phyloP scores from a whole-genome alignment of 1,140 invertebrate species.

The Amphibalanus amphitrite region DNA sequence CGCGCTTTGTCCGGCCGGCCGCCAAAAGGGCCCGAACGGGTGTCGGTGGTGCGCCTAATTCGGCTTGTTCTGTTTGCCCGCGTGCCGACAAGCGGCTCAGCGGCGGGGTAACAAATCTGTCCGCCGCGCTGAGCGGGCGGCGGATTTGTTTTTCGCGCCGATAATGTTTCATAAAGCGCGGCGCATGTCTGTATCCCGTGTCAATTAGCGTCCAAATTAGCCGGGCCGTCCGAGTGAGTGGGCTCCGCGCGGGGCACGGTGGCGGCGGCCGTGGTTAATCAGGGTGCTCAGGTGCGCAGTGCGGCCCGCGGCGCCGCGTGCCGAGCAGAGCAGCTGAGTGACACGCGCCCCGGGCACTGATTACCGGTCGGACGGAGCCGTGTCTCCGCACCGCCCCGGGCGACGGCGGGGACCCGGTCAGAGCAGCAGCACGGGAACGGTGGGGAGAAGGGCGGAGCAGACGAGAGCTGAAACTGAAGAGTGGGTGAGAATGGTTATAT shows the following conservation, averaged over 20 bases:
- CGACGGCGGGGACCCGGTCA: no score
- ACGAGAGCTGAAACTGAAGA: no score
- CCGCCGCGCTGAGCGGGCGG: neutral
- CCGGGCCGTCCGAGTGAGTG: neutral
- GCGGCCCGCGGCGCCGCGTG: neutral
- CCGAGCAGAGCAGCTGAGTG: neutral
- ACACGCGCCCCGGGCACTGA: neutral
- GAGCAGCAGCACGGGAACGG: no score
- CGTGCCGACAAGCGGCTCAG: slow-evolving; percentile 1
- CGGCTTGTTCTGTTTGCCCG: neutral
- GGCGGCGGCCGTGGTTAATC: neutral
- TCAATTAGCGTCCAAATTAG: neutral
- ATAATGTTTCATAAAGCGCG: neutral
- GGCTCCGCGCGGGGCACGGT: neutral
- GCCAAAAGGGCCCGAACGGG: neutral
- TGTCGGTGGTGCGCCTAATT: neutral
- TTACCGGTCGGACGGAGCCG: neutral
- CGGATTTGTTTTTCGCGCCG: neutral
- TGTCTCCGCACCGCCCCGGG: neutral
- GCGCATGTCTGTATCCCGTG: neutral
- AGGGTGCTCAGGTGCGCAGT: neutral
- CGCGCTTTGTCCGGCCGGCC: neutral
- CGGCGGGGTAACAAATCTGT: neutral
- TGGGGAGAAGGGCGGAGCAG: no score
- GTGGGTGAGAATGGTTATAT: no score